These are phyloP conservation scores for Crypturellus undulatus DNA, from an alignment of 2,113 vertebrate genomes.

Conservation along the genomic window DNA sequence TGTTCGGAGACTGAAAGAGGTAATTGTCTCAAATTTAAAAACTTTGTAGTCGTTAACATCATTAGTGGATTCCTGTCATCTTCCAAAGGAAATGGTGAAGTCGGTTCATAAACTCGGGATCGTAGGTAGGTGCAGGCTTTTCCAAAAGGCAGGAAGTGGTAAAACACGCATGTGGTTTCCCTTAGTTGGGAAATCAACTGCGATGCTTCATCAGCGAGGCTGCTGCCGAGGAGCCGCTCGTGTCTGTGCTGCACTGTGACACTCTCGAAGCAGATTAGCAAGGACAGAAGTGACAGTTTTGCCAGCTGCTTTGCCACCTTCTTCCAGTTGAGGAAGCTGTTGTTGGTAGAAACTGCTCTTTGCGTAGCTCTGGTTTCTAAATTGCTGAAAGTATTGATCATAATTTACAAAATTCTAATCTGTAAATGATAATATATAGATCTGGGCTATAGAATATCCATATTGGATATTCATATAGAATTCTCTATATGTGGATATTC, in stretches of 20 bases:
- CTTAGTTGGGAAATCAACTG: slow-evolving; percentile 57
- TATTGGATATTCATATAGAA: too few species aligned
- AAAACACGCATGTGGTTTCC: slow-evolving; percentile 67
- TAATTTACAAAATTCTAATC: not conserved
- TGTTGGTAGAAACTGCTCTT: slow-evolving; percentile 42
- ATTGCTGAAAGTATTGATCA: not conserved
- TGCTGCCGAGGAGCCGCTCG: slow-evolving; percentile 32
- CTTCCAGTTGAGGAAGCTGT: not conserved
- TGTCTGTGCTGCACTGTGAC: not conserved
- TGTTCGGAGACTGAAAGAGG: slow-evolving; percentile 62
- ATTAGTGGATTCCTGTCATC: slow-evolving; percentile 65
- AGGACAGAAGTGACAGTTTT: not conserved
- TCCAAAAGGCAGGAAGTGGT: slow-evolving; percentile 64
- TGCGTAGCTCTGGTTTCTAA: not conserved
- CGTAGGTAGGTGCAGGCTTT: slow-evolving; percentile 21
- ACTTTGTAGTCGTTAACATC: slow-evolving; percentile 44
- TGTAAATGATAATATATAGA: too few species aligned
- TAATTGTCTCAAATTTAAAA: slow-evolving; percentile 58
- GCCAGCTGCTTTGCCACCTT: slow-evolving; percentile 26
- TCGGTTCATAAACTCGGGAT: slow-evolving; percentile 26
- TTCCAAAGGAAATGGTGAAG: slow-evolving; percentile 54
- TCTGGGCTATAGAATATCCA: too few species aligned
- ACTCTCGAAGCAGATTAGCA: slow-evolving; percentile 33
- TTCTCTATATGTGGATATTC: too few species aligned
- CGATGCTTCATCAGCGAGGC: slow-evolving; percentile 41